Percentiles rank a stretch among this genome's conserved stretches.
phyloP scores from a whole-genome alignment of 2,888 invertebrate genomes.

The Malthinus flaveolus region DNA sequence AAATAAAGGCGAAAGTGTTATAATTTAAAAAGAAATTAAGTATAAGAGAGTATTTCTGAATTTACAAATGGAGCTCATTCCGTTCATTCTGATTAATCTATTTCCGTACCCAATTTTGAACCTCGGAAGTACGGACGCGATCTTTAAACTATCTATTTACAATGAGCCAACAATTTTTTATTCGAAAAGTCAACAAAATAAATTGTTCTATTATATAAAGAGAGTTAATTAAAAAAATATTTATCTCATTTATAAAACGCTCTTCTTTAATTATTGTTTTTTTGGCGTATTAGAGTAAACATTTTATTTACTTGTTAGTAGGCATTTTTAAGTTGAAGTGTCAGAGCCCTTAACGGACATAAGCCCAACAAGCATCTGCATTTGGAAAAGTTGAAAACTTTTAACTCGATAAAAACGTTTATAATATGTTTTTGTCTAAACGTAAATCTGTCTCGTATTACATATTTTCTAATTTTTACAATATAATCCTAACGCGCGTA shows the following conservation, averaged over 20 bases:
- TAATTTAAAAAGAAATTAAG: not conserved
- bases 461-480: not conserved
- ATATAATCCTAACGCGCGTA: not conserved
- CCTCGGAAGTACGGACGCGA: constrained; percentile 6
- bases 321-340: constrained; percentile 6
- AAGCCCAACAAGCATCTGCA: not conserved
- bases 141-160: constrained; percentile 7
- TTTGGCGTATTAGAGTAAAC: no score
- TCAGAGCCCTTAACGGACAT: constrained; percentile 4
- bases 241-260: not conserved
- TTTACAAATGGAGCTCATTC: constrained; percentile 5
- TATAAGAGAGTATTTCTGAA: not conserved
- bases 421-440: constrained; percentile 4
- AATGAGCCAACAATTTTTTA: constrained; percentile 6
- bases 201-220: constrained; percentile 4
- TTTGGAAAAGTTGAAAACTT: constrained; percentile 4
- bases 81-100: constrained; percentile 4
- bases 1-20: not conserved
- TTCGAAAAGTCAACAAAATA: constrained; percentile 5
- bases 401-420: constrained; percentile 2
- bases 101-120: constrained; percentile 7
- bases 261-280: not conserved
- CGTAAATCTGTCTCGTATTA: constrained; percentile 2
- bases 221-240: not conserved
- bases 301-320: not conserved